Evolutionary conservation across 2,888 invertebrate genomes (phyloP).

Genomic region (Amphipyra tragopoginis): DNA sequence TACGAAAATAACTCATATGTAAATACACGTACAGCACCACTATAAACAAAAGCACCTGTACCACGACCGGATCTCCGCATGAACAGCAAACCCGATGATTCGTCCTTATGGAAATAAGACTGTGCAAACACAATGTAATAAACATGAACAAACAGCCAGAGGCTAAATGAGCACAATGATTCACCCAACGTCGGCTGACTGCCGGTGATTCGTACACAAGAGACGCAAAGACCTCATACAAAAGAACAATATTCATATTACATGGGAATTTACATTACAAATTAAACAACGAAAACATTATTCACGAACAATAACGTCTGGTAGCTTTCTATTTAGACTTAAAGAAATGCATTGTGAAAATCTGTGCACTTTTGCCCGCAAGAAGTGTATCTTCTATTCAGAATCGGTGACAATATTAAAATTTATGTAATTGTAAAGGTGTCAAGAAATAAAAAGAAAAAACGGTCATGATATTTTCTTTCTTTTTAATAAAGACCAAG

Average conservation of each 20-base stretch:
- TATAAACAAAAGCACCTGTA: constrained; percentile 46
- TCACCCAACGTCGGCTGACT: constrained; percentile 59
- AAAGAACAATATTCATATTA: constrained; percentile 44
- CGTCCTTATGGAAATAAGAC: constrained; percentile 67
- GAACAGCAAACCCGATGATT: constrained; percentile 62
- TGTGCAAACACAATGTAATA: constrained; percentile 65
- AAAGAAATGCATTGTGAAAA: constrained; percentile 33
- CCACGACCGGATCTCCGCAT: constrained; percentile 36
- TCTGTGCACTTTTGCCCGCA: constrained; percentile 16
- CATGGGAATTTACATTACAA: constrained; percentile 53
- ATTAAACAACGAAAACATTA: constrained; percentile 48
- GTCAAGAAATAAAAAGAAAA: neutral
- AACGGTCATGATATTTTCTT: too few relatives aligned
- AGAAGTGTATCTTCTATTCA: constrained; percentile 10
- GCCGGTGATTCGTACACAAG: constrained; percentile 42
- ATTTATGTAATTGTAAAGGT: neutral
- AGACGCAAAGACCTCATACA: constrained; percentile 38
- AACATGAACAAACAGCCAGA: constrained; percentile 70
- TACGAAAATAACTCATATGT: constrained; percentile 37
- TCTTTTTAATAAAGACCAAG: neutral
- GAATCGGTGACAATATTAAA: constrained; percentile 7
- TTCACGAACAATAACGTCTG: constrained; percentile 48
- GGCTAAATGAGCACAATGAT: constrained; percentile 72
- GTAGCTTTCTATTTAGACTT: constrained; percentile 43
- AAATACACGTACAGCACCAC: constrained; percentile 28